Percentiles rank a stretch among this genome's conserved stretches.
Evolutionary conservation across 2,797 vertebrate species (phyloP).

Genomic region (Gallinago stenura): DNA sequence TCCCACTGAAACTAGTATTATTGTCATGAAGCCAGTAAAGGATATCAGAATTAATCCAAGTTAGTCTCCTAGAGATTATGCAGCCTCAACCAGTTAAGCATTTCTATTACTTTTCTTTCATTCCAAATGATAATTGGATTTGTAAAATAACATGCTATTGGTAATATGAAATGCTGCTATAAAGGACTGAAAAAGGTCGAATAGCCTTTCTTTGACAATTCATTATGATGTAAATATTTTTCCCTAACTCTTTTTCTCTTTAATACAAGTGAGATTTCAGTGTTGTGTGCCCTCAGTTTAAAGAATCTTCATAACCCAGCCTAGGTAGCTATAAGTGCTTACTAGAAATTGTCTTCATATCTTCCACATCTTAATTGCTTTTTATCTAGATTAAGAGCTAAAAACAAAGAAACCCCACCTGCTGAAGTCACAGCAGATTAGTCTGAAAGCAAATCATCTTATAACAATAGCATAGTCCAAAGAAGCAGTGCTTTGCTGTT

Average conservation of each 20-base stretch:
- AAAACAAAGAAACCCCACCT: background rate
- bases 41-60: background rate
- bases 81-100: background rate
- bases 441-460: constrained; percentile 16
- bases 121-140: background rate
- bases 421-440: constrained; percentile 37
- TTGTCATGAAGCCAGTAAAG: background rate
- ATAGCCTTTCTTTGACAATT: background rate
- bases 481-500: constrained; percentile 1
- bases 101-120: background rate
- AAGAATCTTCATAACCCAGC: background rate
- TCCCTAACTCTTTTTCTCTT: background rate
- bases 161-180: background rate
- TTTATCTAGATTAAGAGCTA: background rate
- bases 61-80: background rate
- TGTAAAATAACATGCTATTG: background rate
- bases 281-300: background rate
- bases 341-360: background rate
- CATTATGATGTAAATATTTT: background rate
- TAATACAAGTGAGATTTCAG: background rate
- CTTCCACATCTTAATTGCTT: background rate
- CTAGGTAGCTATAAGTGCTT: background rate
- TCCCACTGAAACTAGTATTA: background rate
- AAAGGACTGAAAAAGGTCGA: background rate
- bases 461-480: background rate